Evolutionary conservation across 2,797 vertebrate genomes (phyloP).

Genomic region (Cyclopterus lumpus): DNA sequence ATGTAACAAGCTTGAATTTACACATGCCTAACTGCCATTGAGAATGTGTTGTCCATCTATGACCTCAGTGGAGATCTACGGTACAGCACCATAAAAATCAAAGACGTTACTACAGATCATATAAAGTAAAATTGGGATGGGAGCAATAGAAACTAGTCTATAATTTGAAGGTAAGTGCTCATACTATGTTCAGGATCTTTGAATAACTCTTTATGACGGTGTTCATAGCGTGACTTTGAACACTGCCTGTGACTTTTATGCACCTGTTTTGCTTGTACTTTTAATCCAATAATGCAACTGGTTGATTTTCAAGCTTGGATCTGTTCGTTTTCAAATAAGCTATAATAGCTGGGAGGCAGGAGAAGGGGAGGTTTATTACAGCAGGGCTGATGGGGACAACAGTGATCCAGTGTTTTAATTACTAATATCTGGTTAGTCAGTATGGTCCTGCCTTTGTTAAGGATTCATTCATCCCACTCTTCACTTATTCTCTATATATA

Average conservation of each 20-base stretch:
- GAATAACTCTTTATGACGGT: conserved; percentile 3
- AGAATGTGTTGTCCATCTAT: not conserved
- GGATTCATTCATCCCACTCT: conserved; percentile 43
- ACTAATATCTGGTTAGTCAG: conserved; percentile 48
- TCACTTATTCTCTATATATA: too few species aligned
- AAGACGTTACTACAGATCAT: not conserved
- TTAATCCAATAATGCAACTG: conserved; percentile 47
- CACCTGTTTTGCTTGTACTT: conserved; percentile 28
- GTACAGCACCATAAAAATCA: not conserved
- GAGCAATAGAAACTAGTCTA: not conserved
- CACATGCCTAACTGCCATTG: not conserved
- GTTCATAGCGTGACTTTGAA: not conserved
- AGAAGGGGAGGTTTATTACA: conserved; percentile 49
- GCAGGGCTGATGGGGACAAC: conserved; percentile 55
- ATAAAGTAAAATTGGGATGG: not conserved
- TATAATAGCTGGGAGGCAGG: conserved; percentile 38
- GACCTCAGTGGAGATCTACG: not conserved
- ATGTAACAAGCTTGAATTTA: not conserved
- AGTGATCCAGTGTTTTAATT: conserved; percentile 65
- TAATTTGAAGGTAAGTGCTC: not conserved
- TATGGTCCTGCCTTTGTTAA: conserved; percentile 44
- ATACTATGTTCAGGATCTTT: not conserved
- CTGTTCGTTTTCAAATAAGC: conserved; percentile 56
- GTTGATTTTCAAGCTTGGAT: conserved; percentile 42
- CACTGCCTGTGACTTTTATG: not conserved